Base-by-base conservation (phyloP, 2,797 vertebrate species). In the Leuciscus waleckii region DNA sequence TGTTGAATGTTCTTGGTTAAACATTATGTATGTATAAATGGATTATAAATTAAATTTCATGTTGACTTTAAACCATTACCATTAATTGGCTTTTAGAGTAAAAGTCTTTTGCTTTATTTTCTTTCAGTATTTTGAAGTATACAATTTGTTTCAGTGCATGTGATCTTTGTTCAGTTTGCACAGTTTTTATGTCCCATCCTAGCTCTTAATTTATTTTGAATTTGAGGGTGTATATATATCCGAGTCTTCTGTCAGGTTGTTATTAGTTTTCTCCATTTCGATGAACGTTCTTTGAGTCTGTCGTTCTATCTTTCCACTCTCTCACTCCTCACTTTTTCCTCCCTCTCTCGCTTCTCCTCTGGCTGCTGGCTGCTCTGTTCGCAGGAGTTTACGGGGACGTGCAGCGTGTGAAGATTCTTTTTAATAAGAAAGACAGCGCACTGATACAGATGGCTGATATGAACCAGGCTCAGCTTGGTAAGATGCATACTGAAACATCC, bases 371-470 rank as follows among this genome's bases (percentile, higher is more conserved):
- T 87, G 71, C 84, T 89, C 26, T 88, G 56, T 86, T 65, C 93
- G 89, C 94, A 99, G 98, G 98, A 91, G 98, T 99, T 91, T 99
- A 99, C 88, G 98, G 98, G 81, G 97, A 98, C 94, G 97, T 97
- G 94, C 98, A 99, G 93, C 97, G 98, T 86, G 98, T 99, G 96
- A 99, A 99, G 95, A 99, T 99, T 92, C 96, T 99, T 74, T 99
- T 98, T 95, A 99, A 99, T 95, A 99, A 99, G 95, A 99, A 99
- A 94, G 98, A 99, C 96, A 98, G 98, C 92, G 97, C 98, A 88
- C 96, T 99, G 88, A 98, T 99, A 93, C 98, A 99, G 95, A 98
- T 99, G 98, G 97, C 97, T 23, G 98, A 99, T 85, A 95, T 95
- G 89, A 99, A 98, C 94, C 98, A 99, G 90, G 98, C 98, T 56